A percentile compares a stretch with the other conserved stretches of the same genome.
Conservation (phyloP, 2,797 vertebrate species). For the Eupleurogrammus muticus region DNA sequence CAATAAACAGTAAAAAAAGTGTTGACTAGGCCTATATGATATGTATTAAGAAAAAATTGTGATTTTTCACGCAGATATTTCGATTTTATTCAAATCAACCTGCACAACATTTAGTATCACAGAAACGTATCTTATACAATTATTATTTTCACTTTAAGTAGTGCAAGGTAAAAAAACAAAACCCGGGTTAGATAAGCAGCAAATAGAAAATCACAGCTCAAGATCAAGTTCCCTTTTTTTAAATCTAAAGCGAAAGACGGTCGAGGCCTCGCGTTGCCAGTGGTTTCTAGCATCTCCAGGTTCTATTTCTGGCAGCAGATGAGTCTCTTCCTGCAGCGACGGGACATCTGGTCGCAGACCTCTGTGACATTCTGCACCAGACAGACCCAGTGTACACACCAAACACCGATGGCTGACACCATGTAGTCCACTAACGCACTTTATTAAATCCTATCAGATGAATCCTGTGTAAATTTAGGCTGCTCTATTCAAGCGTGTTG, state of each 20-base stretch:
- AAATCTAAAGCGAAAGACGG: no score
- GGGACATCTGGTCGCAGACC: slow-evolving; percentile 54
- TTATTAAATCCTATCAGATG: slow-evolving; percentile 32
- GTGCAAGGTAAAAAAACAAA: no score
- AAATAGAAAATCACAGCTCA: no score
- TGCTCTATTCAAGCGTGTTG: slow-evolving; percentile 14
- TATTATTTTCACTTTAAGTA: no score
- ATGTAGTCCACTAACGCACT: slow-evolving; percentile 7
- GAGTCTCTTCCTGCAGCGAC: slow-evolving; percentile 12
- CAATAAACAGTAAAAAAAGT: background rate
- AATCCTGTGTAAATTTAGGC: slow-evolving; percentile 22
- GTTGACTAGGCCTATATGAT: no score
- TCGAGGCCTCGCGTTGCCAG: background rate
- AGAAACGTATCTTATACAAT: no score
- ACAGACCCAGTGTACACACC: slow-evolving; percentile 42
- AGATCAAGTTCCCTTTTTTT: no score
- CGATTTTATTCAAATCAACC: no score
- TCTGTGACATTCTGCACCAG: slow-evolving; percentile 75
- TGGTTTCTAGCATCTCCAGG: background rate
- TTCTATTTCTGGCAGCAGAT: slow-evolving; percentile 9
- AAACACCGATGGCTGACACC: slow-evolving; percentile 41
- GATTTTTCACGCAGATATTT: no score
- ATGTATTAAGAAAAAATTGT: no score
- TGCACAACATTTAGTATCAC: no score
- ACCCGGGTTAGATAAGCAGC: no score